Conservation (phyloP, 2,113 vertebrate species). For the Campylorhamphus procurvoides region DNA sequence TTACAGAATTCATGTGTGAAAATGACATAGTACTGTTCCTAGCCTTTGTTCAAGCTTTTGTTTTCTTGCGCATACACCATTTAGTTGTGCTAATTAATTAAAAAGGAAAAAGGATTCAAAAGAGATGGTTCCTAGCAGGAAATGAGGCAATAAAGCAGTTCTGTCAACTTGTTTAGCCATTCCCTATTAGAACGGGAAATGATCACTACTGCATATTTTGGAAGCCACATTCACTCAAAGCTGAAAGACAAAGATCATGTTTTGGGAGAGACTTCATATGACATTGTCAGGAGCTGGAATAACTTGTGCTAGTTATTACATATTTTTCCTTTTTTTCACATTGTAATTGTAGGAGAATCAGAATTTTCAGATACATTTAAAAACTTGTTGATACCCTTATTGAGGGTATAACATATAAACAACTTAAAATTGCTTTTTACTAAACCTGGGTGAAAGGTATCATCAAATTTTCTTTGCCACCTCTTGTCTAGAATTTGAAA, state of each 20-base stretch:
- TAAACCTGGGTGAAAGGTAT: background rate
- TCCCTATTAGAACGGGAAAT: background rate
- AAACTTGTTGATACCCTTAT: background rate
- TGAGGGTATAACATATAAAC: background rate
- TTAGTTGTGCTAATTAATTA: background rate
- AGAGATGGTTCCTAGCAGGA: background rate
- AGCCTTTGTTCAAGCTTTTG: background rate
- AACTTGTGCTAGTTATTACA: background rate
- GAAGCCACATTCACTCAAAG: background rate
- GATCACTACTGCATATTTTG: background rate
- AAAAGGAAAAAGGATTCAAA: background rate
- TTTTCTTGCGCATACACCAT: background rate
- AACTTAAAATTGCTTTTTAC: background rate
- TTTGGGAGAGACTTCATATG: background rate
- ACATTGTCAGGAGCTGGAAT: background rate
- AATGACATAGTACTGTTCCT: background rate
- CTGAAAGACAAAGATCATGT: background rate
- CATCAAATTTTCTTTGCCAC: background rate
- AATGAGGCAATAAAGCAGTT: background rate
- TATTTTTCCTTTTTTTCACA: background rate
- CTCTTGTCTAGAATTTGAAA: background rate
- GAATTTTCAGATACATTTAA: background rate
- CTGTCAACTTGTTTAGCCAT: background rate
- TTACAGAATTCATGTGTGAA: background rate
- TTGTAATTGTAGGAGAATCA: background rate